Conservation (phyloP, 2,888 invertebrate genomes). For the Pinctada fucata region DNA sequence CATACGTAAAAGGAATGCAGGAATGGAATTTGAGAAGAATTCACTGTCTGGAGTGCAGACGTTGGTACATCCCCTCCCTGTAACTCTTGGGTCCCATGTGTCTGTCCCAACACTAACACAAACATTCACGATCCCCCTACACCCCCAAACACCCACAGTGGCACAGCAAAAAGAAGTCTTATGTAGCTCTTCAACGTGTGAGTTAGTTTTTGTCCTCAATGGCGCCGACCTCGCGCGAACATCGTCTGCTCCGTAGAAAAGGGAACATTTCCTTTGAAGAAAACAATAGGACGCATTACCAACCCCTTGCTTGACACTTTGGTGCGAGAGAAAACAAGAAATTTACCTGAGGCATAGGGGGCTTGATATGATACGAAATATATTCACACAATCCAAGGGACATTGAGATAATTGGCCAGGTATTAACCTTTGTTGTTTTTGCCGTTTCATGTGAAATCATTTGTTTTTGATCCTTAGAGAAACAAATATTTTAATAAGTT, state of each 20-base stretch:
- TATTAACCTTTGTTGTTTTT: background rate
- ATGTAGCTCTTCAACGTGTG: slow-evolving; percentile 21
- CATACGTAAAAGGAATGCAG: no score
- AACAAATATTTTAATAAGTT: background rate
- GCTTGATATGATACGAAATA: background rate
- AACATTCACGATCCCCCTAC: background rate
- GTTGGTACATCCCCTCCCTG: background rate
- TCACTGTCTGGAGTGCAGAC: no score
- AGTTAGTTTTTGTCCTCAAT: slow-evolving; percentile 25
- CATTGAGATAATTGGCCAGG: background rate
- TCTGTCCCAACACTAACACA: background rate
- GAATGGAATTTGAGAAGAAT: no score
- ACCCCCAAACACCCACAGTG: background rate
- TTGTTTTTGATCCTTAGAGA: background rate
- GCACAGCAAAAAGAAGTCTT: background rate
- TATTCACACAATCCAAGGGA: background rate
- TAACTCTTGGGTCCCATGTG: background rate
- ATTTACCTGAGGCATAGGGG: slow-evolving; percentile 4
- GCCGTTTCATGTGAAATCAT: background rate
- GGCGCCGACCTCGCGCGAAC: slow-evolving; percentile 55
- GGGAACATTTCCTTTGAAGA: background rate
- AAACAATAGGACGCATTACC: slow-evolving; percentile 16
- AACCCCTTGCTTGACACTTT: slow-evolving; percentile 16
- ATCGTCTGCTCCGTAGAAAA: slow-evolving; percentile 43
- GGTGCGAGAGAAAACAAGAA: background rate